Evolutionary conservation across 1,140 invertebrate species (phyloP).

Genomic region (Arctopsyche grandis): DNA sequence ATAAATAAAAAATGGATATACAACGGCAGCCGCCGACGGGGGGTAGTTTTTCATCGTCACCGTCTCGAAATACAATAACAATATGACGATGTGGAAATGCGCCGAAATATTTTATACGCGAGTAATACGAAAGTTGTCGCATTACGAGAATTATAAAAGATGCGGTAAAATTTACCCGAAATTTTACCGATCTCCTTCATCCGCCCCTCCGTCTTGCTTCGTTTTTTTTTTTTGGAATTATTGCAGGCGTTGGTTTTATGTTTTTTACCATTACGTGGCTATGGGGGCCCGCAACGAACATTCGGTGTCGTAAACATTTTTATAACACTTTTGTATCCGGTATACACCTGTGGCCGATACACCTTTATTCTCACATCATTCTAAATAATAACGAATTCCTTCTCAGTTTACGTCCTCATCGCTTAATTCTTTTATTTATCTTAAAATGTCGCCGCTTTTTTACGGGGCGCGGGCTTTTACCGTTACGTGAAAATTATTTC

Average conservation of each 20-base stretch:
- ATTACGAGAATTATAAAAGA: constrained; percentile 21
- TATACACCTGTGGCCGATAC: constrained; percentile 43
- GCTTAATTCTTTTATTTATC: constrained; percentile 23
- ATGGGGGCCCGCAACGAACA: constrained; percentile 9
- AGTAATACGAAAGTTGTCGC: background rate
- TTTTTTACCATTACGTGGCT: constrained; percentile 12
- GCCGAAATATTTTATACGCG: background rate
- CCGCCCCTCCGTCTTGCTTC: background rate
- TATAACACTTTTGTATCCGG: constrained; percentile 38
- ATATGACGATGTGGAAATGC: background rate
- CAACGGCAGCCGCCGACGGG: background rate
- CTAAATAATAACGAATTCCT: constrained; percentile 34
- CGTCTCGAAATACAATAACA: background rate
- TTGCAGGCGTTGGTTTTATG: constrained; percentile 29
- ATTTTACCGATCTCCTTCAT: background rate
- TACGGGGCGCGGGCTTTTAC: background rate
- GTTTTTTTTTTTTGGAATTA: constrained; percentile 29
- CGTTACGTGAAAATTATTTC: background rate
- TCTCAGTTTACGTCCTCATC: constrained; percentile 21
- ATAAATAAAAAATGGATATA: background rate
- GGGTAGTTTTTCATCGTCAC: constrained; percentile 17
- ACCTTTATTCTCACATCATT: constrained; percentile 34
- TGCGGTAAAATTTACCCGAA: constrained; percentile 15
- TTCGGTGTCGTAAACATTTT: constrained; percentile 44
- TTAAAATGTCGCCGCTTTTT: constrained; percentile 12